phyloP scores from a whole-genome alignment of 2,888 invertebrate species.

The Drosophila ustulata region DNA sequence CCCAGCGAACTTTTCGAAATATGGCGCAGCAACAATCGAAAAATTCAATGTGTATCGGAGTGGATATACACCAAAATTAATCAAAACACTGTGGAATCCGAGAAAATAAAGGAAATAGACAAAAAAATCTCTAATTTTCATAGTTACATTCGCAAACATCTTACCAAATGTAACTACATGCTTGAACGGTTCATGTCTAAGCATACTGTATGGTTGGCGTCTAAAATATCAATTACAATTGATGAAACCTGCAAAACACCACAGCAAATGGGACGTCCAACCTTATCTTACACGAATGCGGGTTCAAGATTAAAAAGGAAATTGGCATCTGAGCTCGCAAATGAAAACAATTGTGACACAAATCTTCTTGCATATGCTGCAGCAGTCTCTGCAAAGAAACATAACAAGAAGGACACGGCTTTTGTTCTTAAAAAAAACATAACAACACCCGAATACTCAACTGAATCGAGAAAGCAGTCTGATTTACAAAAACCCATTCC shows the following conservation, averaged over 20 bases:
- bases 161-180: constrained; percentile 4
- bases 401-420: constrained; percentile 7
- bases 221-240: constrained; percentile 26
- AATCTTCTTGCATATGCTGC: constrained; percentile 1
- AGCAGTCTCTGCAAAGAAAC: not conserved
- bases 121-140: constrained; percentile 6
- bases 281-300: constrained; percentile 29
- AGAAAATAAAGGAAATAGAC: not conserved
- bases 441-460: constrained; percentile 9
- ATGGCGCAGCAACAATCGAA: constrained; percentile 24
- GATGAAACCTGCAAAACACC: constrained; percentile 23
- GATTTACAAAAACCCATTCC: no score
- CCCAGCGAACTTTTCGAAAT: constrained; percentile 14
- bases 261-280: constrained; percentile 28
- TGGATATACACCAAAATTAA: constrained; percentile 22
- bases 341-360: constrained; percentile 9
- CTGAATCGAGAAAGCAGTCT: no score
- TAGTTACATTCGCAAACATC: not conserved
- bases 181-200: constrained; percentile 16
- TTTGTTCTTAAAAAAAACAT: constrained; percentile 25
- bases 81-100: constrained; percentile 14
- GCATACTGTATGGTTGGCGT: constrained; percentile 21
- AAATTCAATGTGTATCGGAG: constrained; percentile 26
- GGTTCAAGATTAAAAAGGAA: constrained; percentile 24
- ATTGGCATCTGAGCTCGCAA: constrained; percentile 22